These are phyloP conservation scores for Sphyrna mokarran DNA, from an alignment of 2,113 vertebrate species.

Conservation along the genomic window DNA sequence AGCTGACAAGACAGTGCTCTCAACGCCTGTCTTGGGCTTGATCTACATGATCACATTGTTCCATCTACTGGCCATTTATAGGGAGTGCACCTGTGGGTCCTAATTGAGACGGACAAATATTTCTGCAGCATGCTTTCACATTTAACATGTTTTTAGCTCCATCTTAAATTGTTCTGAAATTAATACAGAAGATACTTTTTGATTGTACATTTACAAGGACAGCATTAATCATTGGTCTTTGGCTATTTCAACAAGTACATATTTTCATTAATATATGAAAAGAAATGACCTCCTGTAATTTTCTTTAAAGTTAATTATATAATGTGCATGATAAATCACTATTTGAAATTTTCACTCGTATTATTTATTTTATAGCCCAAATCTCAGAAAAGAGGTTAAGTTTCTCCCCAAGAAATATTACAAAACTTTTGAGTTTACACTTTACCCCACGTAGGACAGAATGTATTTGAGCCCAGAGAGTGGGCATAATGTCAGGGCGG, in stretches of 20 bases:
- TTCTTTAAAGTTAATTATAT: not conserved
- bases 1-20: too few species aligned
- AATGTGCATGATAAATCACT: not conserved
- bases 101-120: not conserved
- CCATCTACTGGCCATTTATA: conserved; percentile 14
- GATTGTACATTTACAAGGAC: not conserved
- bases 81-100: not conserved
- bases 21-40: too few species aligned
- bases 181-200: not conserved
- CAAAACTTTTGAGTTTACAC: not conserved
- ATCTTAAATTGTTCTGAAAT: not conserved
- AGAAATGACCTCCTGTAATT: not conserved
- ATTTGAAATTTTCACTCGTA: not conserved
- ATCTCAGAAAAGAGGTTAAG: not conserved
- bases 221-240: not conserved
- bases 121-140: not conserved
- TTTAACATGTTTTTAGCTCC: not conserved
- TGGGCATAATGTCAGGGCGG: too few species aligned
- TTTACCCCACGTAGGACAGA: not conserved
- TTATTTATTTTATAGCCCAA: not conserved
- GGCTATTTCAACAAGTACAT: not conserved
- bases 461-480: too few species aligned
- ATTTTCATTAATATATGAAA: not conserved
- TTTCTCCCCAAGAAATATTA: not conserved
- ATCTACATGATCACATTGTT: not conserved